Evolutionary conservation across 2,888 invertebrate species (phyloP).

Genomic region (Listrodromus nycthemerus): DNA sequence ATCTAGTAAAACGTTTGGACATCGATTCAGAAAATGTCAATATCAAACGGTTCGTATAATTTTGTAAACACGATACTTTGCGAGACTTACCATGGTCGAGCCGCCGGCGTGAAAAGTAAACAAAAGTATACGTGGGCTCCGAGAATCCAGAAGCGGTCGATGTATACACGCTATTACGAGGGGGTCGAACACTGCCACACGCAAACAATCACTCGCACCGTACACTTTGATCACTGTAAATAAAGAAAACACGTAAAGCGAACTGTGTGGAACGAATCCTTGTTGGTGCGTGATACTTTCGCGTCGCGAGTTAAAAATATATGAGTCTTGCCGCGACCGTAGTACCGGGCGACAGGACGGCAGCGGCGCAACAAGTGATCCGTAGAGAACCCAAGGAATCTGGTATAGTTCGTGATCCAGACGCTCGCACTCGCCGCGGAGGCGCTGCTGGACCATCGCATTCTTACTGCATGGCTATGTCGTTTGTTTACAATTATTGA

Average conservation of each 20-base stretch:
- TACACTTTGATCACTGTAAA: conserved; percentile 32
- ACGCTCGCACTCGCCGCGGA: conserved; percentile 38
- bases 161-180: conserved; percentile 14
- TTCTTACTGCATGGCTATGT: not conserved
- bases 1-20: no score
- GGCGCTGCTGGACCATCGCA: conserved; percentile 35
- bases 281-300: not conserved
- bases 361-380: conserved; percentile 81
- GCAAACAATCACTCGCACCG: conserved; percentile 46
- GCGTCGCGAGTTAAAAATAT: conserved; percentile 19
- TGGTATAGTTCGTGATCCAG: conserved; percentile 52
- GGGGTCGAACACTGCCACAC: not conserved
- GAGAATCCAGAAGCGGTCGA: conserved; percentile 27
- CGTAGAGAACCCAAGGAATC: conserved; percentile 60
- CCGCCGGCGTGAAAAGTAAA: conserved; percentile 43
- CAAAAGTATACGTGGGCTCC: conserved; percentile 23
- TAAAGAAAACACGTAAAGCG: not conserved
- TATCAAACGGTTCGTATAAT: not conserved
- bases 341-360: conserved; percentile 74
- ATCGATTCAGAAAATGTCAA: no score
- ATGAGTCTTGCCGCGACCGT: conserved; percentile 66
- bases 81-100: conserved; percentile 66
- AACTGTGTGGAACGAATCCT: not conserved
- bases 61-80: not conserved
- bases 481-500: not conserved